Conservation (phyloP, 2,888 invertebrate genomes). For the Embidobia sp. region DNA sequence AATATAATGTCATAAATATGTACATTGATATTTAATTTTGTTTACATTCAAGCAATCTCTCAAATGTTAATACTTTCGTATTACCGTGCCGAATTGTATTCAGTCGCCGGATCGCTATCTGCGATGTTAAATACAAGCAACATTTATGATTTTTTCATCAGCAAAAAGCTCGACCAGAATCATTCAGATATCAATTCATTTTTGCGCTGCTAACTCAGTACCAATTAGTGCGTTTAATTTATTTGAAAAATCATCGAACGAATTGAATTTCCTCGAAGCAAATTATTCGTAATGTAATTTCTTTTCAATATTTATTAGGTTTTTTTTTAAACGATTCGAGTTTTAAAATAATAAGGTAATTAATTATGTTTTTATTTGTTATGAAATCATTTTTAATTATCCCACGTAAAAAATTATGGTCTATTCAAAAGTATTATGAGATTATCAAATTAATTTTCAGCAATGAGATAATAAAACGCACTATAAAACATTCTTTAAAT, state of each 20-base stretch:
- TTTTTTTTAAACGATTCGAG: no score
- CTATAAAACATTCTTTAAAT: no score
- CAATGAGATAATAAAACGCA: no score
- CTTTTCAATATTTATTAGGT: no score
- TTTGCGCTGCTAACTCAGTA: neutral
- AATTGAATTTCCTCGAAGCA: neutral
- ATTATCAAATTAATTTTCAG: no score
- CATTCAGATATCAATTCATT: slow-evolving; percentile 14
- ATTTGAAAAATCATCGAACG: slow-evolving; percentile 1
- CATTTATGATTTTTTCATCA: slow-evolving; percentile 6
- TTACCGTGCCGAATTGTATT: slow-evolving; percentile 27
- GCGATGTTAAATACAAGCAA: slow-evolving; percentile 6
- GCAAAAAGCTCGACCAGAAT: neutral
- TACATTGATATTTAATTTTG: slow-evolving; percentile 37
- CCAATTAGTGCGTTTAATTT: slow-evolving; percentile 4
- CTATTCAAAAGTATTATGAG: no score
- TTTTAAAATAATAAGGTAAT: no score
- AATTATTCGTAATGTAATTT: no score
- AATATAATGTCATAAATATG: slow-evolving; percentile 29
- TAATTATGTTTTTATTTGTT: no score
- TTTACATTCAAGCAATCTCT: slow-evolving; percentile 22
- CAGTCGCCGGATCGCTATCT: slow-evolving; percentile 13
- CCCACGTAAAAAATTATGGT: no score
- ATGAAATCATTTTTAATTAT: no score
- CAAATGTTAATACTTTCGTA: slow-evolving; percentile 27